Evolutionary conservation across 2,113 vertebrate species (phyloP).

Genomic region (Canis aureus): DNA sequence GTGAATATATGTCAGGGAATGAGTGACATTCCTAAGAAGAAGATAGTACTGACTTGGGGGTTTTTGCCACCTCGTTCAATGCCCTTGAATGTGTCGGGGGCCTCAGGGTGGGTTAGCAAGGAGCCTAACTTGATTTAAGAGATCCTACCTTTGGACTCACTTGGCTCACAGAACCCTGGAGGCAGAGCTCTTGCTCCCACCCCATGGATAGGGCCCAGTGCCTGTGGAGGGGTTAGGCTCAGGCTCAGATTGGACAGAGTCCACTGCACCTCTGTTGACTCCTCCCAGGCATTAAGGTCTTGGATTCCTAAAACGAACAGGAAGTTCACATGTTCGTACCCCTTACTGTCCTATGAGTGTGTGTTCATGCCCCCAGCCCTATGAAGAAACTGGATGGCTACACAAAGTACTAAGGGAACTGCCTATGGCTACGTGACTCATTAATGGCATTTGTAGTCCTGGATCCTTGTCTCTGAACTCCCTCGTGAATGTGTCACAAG

Average conservation of each 20-base stretch:
- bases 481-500: neutral
- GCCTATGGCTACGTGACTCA: rapidly evolving
- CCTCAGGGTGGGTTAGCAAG: neutral
- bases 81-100: neutral
- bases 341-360: neutral
- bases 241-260: rapidly evolving
- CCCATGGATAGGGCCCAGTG: rapidly evolving
- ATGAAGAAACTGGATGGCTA: rapidly evolving
- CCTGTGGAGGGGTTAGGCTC: neutral
- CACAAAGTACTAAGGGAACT: neutral
- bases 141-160: neutral
- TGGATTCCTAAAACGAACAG: too few relatives aligned
- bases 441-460: neutral
- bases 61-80: neutral
- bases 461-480: neutral
- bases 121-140: neutral
- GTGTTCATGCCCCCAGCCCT: neutral
- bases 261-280: neutral
- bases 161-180: neutral
- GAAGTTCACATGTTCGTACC: neutral
- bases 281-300: neutral
- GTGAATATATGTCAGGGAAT: neutral
- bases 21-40: neutral
- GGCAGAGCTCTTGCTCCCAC: rapidly evolving
- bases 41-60: neutral